Evolutionary conservation across 2,113 vertebrate species (phyloP), one percentile per base, ranked within the genome.

Genomic region (Otolemur garnettii): DNA sequence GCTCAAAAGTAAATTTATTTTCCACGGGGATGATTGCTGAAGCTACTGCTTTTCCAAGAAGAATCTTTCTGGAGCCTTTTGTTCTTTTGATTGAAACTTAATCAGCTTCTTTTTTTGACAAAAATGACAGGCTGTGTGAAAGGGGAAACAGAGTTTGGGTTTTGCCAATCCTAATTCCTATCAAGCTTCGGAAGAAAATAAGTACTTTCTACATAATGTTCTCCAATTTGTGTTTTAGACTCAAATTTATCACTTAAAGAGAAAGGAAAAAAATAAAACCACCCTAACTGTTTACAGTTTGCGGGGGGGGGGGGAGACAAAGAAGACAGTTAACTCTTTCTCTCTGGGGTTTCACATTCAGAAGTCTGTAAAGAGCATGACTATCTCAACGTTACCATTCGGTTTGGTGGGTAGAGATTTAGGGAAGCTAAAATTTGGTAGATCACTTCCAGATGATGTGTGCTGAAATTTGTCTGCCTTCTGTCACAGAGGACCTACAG

Each of bases 1-100:
- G 59, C 69, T 62, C 86, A 53, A 62, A 15, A 59, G 78, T 59
- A 22, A 66, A 89, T 89, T 91, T 92, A 42, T 59, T 97, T 95
- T 75, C 60, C 38, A 50, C 5, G 80, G 75, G 30, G 71, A 50
- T 94, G 94, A 97, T 92, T 96, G 74, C 79, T 75, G 68, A 94
- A 97, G 83, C 86, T 91, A 93, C 68, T 77, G 60, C 60, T 97
- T 97, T 96, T 92, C 78, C 78, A 96, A 95, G 88, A 90, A 87
- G 93, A 84, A 91, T 97, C 80, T 90, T 89, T 66, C 85, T 93
- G 91, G 59, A 90, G 86, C 4, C 83, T 96, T 97, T 97, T 97
- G 95, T 96, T 97, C 96, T 95, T 98, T 97, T 97, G 96, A 97
- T 95, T 95, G 96, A 98, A 97, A 98, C 60, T 96, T 96, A 97